Evolutionary conservation across 2,797 vertebrate genomes (phyloP), one percentile per base, ranked within the genome.

Genomic region (Alauda arvensis): DNA sequence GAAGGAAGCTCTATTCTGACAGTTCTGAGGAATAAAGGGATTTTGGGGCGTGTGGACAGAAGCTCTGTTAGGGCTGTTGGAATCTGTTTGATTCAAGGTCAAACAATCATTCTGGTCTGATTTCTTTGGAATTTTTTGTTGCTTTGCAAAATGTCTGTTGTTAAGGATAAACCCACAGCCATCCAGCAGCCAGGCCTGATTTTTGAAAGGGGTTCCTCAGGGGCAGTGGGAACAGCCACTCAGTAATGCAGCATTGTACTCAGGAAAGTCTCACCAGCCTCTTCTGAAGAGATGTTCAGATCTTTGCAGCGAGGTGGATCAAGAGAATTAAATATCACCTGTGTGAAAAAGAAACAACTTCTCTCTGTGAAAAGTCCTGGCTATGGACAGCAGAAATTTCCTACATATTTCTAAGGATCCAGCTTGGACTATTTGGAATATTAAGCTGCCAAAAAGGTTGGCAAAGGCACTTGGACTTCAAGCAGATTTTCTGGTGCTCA

Each of bases 41-140:
- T 7, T 55, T 33, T 78, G 14, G 7, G 7, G 37, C 0, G 0
- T 24, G 9, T 26, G 49, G 39, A 13, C 9, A 26, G 26, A 40
- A 71, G 5, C 11, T 55, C 29, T 85, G 20, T 33, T 52, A 26
- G 9, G 4, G 12, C 1, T 37, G 34, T 37, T 37, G 34, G 34
- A 37, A 37, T 37, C 34, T 37, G 34, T 72, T 71, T 42, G 26
- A 37, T 80, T 53, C 20, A 24, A 51, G 14, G 28, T 61, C 34
- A 52, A 49, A 11, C 7, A 74, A 6, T 39, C 14, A 40, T 51
- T 26, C 6, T 18, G 6, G 12, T 55, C 42, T 40, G 19, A 65
- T 31, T 68, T 52, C 28, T 67, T 42, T 18, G 21, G 42, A 79
- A 53, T 29, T 68, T 63, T 29, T 15, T 9, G 18, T 55, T 78